Percentiles rank a stretch among this genome's conserved stretches.
phyloP scores from a whole-genome alignment of 2,888 invertebrate species.

The Nomada fucata region DNA sequence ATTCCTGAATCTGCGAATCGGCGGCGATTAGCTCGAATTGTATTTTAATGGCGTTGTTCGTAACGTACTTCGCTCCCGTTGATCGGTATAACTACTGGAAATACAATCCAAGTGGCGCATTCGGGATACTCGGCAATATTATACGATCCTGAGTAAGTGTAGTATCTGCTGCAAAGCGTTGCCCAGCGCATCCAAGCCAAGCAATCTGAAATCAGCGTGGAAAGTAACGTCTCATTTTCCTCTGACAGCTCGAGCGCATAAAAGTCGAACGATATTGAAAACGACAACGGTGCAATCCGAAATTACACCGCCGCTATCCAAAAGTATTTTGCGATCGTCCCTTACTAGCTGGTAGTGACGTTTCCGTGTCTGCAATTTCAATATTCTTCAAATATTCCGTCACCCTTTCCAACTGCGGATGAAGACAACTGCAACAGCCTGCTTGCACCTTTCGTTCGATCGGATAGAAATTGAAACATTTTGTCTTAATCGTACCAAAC shows the following conservation, averaged over 20 bases:
- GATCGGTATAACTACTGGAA: slow-evolving; percentile 73
- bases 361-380: slow-evolving; percentile 48
- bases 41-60: neutral
- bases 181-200: slow-evolving; percentile 77
- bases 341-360: slow-evolving; percentile 72
- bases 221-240: neutral
- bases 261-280: neutral
- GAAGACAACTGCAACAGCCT: slow-evolving; percentile 45
- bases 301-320: no score
- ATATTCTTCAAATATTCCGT: slow-evolving; percentile 74
- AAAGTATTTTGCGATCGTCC: no score
- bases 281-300: neutral
- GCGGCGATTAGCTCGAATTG: neutral
- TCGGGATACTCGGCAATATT: slow-evolving; percentile 61
- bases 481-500: no score
- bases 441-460: slow-evolving; percentile 60
- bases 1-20: slow-evolving; percentile 69
- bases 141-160: slow-evolving; percentile 75
- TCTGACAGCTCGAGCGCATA: no score
- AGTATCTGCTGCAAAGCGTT: slow-evolving; percentile 71
- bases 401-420: slow-evolving; percentile 71
- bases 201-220: slow-evolving; percentile 64
- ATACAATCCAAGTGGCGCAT: slow-evolving; percentile 76
- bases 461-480: neutral
- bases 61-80: slow-evolving; percentile 70